Conservation (phyloP, 1,140 invertebrate species). For the Aculops lycopersici region DNA sequence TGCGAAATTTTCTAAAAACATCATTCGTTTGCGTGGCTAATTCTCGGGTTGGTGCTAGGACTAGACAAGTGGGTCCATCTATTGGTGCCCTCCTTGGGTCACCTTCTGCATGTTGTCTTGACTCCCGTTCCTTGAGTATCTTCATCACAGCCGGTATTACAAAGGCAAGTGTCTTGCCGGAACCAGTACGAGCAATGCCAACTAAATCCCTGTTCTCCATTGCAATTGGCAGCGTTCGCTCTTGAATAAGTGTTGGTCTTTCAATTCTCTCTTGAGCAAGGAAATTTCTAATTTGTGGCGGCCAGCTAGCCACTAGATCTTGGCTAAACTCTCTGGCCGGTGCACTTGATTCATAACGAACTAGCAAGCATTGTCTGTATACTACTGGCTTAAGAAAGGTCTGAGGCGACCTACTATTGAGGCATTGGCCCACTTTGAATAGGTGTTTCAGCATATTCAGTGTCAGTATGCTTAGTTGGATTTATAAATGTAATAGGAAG, state of each 20-base stretch:
- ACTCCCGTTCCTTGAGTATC: background rate
- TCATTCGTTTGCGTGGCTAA: conserved; percentile 1
- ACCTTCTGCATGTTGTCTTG: background rate
- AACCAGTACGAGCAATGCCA: background rate
- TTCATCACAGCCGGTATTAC: background rate
- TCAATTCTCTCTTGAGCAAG: background rate
- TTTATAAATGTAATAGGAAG: no score
- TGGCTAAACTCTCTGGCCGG: no score
- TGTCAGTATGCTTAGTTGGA: no score
- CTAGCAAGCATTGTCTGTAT: no score
- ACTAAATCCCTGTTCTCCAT: background rate
- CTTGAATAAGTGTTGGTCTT: background rate
- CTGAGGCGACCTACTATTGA: no score
- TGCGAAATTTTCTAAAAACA: background rate
- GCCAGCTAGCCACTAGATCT: no score
- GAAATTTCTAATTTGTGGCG: background rate
- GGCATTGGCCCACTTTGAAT: no score
- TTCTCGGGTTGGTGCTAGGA: conserved; percentile 3
- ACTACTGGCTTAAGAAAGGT: no score
- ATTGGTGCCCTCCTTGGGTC: background rate
- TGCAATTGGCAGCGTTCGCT: background rate
- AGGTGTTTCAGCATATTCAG: no score
- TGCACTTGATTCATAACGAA: no score
- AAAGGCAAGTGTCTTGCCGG: background rate
- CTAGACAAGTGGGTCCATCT: background rate